These are phyloP conservation scores for Trissolcus brochymenae DNA, from an alignment of 2,888 invertebrate species.

Conservation along the genomic window DNA sequence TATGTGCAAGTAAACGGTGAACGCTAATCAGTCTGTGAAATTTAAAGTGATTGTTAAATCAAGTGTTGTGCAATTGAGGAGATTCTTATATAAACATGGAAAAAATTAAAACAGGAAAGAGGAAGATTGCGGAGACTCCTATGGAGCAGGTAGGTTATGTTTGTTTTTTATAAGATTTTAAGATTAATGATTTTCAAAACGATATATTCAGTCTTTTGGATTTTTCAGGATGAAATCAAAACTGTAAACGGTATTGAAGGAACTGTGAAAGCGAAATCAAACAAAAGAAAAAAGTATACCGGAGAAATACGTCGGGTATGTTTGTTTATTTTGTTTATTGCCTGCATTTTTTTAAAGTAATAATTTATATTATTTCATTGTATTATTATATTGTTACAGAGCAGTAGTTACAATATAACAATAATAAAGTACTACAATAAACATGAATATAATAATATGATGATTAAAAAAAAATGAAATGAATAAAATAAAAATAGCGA, in stretches of 20 bases:
- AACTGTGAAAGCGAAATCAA: conserved; percentile 73
- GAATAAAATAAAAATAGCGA: conserved; percentile 8
- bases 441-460: too few relatives aligned
- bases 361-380: not conserved
- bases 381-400: too few relatives aligned
- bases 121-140: conserved; percentile 24
- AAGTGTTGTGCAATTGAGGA: not conserved
- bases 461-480: too few relatives aligned
- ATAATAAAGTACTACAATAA: too few relatives aligned
- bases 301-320: conserved; percentile 39
- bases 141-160: conserved; percentile 42
- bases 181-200: too few relatives aligned
- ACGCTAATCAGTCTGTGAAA: too few relatives aligned
- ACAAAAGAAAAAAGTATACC: conserved; percentile 30
- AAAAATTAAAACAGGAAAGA: conserved; percentile 1
- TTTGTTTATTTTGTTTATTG: conserved; percentile 6
- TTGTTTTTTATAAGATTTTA: conserved; percentile 4
- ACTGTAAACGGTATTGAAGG: conserved; percentile 80
- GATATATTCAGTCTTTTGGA: too few relatives aligned
- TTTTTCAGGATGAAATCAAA: conserved; percentile 20
- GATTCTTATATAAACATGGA: conserved; percentile 3
- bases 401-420: too few relatives aligned
- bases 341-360: not conserved
- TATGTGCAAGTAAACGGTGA: too few relatives aligned
- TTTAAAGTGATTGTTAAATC: too few relatives aligned